These are phyloP conservation scores for Dallia pectoralis DNA, from an alignment of 2,797 vertebrate genomes.

Conservation along the genomic window DNA sequence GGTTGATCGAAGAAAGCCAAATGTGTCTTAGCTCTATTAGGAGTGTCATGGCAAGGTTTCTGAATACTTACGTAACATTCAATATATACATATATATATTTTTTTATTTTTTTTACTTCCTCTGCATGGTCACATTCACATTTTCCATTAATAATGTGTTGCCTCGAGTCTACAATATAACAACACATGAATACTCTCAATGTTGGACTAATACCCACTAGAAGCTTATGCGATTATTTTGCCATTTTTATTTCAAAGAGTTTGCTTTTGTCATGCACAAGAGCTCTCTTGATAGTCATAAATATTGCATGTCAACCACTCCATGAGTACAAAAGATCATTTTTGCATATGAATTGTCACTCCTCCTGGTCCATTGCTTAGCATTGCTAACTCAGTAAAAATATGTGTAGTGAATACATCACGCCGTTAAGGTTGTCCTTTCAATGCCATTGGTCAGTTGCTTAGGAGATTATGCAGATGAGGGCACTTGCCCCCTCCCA, in stretches of 20 bases:
- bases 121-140: neutral
- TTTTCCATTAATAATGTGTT: neutral
- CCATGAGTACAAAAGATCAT: conserved; percentile 24
- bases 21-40: no score
- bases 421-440: conserved; percentile 40
- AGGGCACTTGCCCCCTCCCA: neutral
- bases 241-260: conserved; percentile 14
- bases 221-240: conserved; percentile 37
- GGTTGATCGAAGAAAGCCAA: no score
- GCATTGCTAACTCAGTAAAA: conserved; percentile 42
- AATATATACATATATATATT: no score
- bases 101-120: neutral
- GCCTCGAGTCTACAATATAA: conserved; percentile 33
- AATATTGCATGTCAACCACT: conserved; percentile 22
- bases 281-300: conserved; percentile 33
- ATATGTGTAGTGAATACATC: conserved; percentile 36
- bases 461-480: neutral
- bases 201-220: conserved; percentile 43
- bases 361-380: conserved; percentile 34
- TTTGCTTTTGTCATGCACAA: conserved; percentile 17
- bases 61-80: no score
- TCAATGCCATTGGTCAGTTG: conserved; percentile 38
- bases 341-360: conserved; percentile 50
- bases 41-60: no score
- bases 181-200: conserved; percentile 24